Evolutionary conservation across 2,113 vertebrate species (phyloP).

Genomic region (Phyllostomus hastatus): DNA sequence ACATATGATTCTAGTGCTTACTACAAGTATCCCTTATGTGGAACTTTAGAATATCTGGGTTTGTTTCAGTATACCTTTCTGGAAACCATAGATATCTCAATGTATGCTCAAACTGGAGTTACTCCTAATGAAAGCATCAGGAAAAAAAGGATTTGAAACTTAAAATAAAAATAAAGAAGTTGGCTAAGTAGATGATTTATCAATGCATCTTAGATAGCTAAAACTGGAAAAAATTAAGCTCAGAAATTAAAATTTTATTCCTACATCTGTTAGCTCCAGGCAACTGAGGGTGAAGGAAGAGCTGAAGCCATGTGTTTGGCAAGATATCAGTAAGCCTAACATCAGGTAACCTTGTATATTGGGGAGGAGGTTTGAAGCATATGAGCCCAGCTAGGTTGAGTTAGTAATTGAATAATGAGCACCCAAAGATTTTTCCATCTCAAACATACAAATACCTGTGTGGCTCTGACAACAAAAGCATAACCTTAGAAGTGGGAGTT

Average conservation of each 20-base stretch:
- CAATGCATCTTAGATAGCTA: constrained; percentile 11
- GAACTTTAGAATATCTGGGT: constrained; percentile 16
- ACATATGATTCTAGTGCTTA: neutral
- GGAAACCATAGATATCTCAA: neutral
- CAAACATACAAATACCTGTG: neutral
- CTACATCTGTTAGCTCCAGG: neutral
- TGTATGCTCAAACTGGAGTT: constrained; percentile 4
- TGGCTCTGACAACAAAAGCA: constrained; percentile 26
- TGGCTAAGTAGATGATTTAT: neutral
- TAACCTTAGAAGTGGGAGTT: neutral
- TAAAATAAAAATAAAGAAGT: constrained; percentile 34
- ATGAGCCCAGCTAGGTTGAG: neutral
- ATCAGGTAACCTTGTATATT: neutral
- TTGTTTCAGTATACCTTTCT: neutral
- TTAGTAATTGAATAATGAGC: constrained; percentile 18
- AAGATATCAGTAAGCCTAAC: neutral
- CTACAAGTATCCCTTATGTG: neutral
- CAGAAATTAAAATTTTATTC: neutral
- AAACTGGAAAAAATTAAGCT: constrained; percentile 12
- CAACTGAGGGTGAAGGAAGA: neutral
- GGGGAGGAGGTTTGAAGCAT: constrained; percentile 19
- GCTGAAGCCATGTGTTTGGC: neutral
- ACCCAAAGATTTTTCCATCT: neutral
- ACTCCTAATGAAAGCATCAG: neutral
- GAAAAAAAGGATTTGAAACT: neutral